Evolutionary conservation across 2,113 vertebrate species (phyloP).

Genomic region (Sisor rabdophorus): DNA sequence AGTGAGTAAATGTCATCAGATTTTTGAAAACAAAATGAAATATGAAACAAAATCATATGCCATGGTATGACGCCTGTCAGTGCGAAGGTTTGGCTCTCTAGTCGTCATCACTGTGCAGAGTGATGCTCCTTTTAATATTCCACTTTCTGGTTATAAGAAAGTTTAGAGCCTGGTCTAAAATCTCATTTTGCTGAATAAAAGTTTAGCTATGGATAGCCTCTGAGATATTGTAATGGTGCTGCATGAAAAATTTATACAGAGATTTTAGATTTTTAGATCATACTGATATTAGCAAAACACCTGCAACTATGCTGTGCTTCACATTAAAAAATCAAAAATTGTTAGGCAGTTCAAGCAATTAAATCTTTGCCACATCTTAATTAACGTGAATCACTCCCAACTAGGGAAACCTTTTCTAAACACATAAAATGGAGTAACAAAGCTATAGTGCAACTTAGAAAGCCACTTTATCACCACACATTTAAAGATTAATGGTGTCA

Average conservation of each 20-base stretch:
- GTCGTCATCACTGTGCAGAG: no score
- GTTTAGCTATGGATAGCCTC: conserved; percentile 15
- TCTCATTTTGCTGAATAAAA: conserved; percentile 19
- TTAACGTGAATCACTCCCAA: conserved; percentile 25
- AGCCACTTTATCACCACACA: conserved; percentile 63
- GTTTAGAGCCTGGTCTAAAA: not conserved
- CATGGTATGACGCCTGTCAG: not conserved
- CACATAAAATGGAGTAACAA: conserved; percentile 57
- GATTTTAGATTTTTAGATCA: conserved; percentile 22
- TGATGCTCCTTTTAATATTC: no score
- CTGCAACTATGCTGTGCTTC: not conserved
- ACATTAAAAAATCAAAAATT: conserved; percentile 38
- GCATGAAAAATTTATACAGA: conserved; percentile 12
- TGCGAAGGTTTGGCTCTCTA: not conserved
- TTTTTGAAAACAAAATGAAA: no score
- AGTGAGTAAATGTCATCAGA: no score
- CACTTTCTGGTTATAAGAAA: not conserved
- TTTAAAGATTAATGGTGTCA: conserved; percentile 69
- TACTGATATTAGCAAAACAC: not conserved
- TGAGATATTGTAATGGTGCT: conserved; percentile 5
- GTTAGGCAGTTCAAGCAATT: conserved; percentile 37
- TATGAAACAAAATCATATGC: no score
- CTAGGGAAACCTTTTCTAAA: conserved; percentile 53
- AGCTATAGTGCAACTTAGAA: conserved; percentile 58
- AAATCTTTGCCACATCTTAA: conserved; percentile 53